These are phyloP conservation scores for Hemiscyllium ocellatum DNA, from an alignment of 2,113 vertebrate species.

Conservation along the genomic window DNA sequence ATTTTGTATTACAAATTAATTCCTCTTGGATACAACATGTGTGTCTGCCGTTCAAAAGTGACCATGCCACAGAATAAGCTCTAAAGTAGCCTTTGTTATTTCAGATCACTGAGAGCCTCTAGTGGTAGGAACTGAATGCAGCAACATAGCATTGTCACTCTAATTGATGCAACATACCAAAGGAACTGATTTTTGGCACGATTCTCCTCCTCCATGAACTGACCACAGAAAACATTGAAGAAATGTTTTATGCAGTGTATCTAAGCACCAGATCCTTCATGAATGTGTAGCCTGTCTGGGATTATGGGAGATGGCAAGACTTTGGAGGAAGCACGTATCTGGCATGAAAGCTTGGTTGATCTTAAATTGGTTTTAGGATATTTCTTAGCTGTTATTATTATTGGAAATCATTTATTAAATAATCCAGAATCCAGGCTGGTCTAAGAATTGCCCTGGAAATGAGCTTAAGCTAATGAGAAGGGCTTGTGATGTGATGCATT, in stretches of 20 bases:
- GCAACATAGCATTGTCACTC: background rate
- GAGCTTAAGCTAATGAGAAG: too few species aligned
- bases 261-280: background rate
- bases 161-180: background rate
- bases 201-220: background rate
- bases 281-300: background rate
- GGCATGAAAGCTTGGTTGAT: too few species aligned
- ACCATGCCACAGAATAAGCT: background rate
- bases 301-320: background rate
- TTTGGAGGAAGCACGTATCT: background rate
- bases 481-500: too few species aligned
- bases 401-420: too few species aligned
- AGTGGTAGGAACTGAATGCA: background rate
- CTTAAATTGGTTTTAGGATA: too few species aligned
- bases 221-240: background rate
- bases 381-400: too few species aligned
- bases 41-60: background rate
- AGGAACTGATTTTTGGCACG: background rate
- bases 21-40: background rate
- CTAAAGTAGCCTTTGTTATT: too few species aligned
- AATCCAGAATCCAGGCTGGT: too few species aligned
- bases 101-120: constrained; percentile 1
- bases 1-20: background rate
- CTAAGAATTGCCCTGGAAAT: too few species aligned
- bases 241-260: background rate